These are phyloP conservation scores for Drosophila antonietae DNA, from an alignment of 2,888 invertebrate species.

Conservation along the genomic window DNA sequence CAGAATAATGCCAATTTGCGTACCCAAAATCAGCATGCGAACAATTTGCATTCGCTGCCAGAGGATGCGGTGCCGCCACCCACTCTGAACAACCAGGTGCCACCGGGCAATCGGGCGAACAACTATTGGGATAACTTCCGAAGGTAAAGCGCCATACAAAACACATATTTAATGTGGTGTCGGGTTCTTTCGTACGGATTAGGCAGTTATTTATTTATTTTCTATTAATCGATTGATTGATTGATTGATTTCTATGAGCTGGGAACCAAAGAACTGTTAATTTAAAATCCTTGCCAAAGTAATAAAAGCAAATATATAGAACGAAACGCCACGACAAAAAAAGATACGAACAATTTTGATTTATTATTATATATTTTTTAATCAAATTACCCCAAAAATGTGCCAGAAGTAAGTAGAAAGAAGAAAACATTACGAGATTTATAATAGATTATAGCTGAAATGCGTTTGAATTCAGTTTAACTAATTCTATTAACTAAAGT, in stretches of 20 bases:
- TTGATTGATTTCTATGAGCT: constrained; percentile 23
- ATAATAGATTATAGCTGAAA: neutral
- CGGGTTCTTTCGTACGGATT: constrained; percentile 35
- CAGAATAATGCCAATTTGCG: constrained; percentile 83
- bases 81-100: constrained; percentile 94
- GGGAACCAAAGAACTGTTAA: constrained; percentile 46
- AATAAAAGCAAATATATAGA: constrained; percentile 48
- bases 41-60: constrained; percentile 75
- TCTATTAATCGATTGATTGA: constrained; percentile 4
- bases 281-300: constrained; percentile 33
- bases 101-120: constrained; percentile 95
- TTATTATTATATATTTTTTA: constrained; percentile 31
- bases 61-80: constrained; percentile 67
- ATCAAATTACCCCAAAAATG: neutral
- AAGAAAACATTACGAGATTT: constrained; percentile 2
- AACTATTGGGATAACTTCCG: constrained; percentile 98
- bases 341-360: constrained; percentile 22
- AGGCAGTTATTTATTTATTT: constrained; percentile 38
- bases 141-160: constrained; percentile 87
- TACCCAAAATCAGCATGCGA: constrained; percentile 80
- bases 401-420: constrained; percentile 37
- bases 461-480: constrained; percentile 7
- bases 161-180: constrained; percentile 35
- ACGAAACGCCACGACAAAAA: constrained; percentile 40
- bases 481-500: constrained; percentile 7